Base-by-base conservation (phyloP, 1,140 invertebrate genomes). In the Philotrypesis tridentata region DNA sequence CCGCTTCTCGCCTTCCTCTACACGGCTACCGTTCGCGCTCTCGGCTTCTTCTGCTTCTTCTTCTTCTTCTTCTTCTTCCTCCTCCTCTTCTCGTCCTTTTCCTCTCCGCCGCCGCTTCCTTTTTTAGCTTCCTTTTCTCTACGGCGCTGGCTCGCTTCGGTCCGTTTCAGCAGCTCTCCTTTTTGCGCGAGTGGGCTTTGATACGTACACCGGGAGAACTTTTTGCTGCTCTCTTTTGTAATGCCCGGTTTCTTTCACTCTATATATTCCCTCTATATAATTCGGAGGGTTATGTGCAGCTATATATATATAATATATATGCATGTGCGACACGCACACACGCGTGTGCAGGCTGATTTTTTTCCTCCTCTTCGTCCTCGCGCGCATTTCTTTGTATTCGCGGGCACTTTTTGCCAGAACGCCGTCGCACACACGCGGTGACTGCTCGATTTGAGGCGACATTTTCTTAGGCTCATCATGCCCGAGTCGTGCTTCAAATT, bases 41-140 rank as follows among this genome's bases (percentile, higher is more conserved):
- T 9, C n/a, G 14, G n/a, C 25, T 71, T 21, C 68, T 33, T 68
- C 67, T 14, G 27, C 29, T 31, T 68, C 29, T 31, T 68, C 25
- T 33, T 68, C 29, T 68, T 68, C 65, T 29, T 31, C 29, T 0
- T 17, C n/a, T n/a, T 68, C 29, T 11, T 68, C 27, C 67, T 33
- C 33, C 33, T 37, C 27, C 29, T 55, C 48, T 55, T 17, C 48
- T 68, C 29, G 27, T 68, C 27, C 67, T 33, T 68, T 68, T 37
- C 27, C 29, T 55, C 48, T 55, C 48, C 48, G 21, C 48, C 48
- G 48, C 48, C 48, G 48, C 48, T 55, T 68, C 67, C 67, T 68
- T 68, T 68, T 68, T 68, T 68, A 31, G 67, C 67, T 55, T 55
- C 48, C 48, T 55, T 55, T 55, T 55, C 48, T 55, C 48, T 55